Percentiles rank a stretch among this genome's conserved stretches.
Conservation (phyloP, 2,113 vertebrate genomes). For the Pedetes capensis region DNA sequence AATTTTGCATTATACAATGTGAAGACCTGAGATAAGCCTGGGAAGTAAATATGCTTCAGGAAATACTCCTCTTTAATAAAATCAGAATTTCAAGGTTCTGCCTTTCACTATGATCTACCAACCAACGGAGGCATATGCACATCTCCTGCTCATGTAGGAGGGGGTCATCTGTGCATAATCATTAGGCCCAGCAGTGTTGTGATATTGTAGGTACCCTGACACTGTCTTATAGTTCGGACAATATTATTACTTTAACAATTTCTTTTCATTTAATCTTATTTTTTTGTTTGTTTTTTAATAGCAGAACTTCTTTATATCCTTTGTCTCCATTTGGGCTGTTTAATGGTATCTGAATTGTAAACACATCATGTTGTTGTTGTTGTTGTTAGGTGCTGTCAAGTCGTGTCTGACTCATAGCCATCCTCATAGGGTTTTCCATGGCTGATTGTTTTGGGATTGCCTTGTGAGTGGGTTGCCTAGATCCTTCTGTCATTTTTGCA, state of each 20-base stretch:
- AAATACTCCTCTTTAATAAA: constrained; percentile 49
- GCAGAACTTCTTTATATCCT: constrained; percentile 73
- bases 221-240: constrained; percentile 66
- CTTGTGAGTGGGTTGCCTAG: no score
- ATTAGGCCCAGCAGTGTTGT: constrained; percentile 65
- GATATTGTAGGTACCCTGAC: constrained; percentile 69
- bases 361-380: no score
- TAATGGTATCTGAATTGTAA: constrained; percentile 73
- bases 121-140: constrained; percentile 63
- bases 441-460: no score
- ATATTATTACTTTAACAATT: constrained; percentile 75
- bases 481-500: no score
- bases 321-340: constrained; percentile 78
- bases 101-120: constrained; percentile 47
- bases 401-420: no score
- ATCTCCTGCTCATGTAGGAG: constrained; percentile 68
- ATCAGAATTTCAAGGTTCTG: constrained; percentile 57
- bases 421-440: no score
- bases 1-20: neutral
- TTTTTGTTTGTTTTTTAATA: constrained; percentile 57
- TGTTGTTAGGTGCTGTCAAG: no score
- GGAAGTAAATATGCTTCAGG: constrained; percentile 58
- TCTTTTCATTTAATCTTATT: constrained; percentile 73
- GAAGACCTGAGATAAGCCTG: neutral
- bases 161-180: constrained; percentile 71